Percentiles rank a stretch among this genome's conserved stretches.
These are phyloP conservation scores for Eustalomyia histrio DNA, from an alignment of 2,888 invertebrate genomes.

Conservation along the genomic window DNA sequence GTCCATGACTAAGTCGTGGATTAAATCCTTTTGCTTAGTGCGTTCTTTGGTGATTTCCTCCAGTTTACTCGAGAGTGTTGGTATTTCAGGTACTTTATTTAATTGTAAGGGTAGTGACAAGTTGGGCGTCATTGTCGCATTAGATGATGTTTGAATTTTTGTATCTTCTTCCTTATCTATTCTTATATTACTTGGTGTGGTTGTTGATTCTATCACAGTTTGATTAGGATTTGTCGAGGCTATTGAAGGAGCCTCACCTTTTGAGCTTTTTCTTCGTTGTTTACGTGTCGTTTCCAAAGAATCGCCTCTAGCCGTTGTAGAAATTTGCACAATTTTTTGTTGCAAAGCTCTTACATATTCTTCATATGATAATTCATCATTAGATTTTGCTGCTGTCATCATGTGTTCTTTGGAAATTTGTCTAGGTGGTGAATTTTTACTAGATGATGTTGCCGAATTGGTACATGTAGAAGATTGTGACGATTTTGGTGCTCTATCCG, in stretches of 20 bases:
- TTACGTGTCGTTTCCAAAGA: conserved; percentile 84
- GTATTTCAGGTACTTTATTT: conserved; percentile 79
- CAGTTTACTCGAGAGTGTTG: conserved; percentile 84
- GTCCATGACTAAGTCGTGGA: conserved; percentile 90
- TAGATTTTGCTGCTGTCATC: conserved; percentile 62
- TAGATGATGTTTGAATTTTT: conserved; percentile 14
- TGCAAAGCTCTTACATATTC: conserved; percentile 85
- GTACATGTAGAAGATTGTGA: conserved; percentile 72
- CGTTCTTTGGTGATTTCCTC: conserved; percentile 89
- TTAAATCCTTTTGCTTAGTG: conserved; percentile 90
- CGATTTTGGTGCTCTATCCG: conserved; percentile 76
- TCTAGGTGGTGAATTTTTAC: conserved; percentile 66
- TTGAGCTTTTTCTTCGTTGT: conserved; percentile 81
- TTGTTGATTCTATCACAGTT: conserved; percentile 76
- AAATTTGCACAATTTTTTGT: conserved; percentile 85
- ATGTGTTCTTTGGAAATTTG: conserved; percentile 67
- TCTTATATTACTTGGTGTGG: conserved; percentile 60
- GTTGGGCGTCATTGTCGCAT: conserved; percentile 6
- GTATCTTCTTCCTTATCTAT: conserved; percentile 26
- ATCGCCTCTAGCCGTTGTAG: conserved; percentile 82
- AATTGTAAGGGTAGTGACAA: conserved; percentile 59
- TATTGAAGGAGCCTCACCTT: conserved; percentile 75
- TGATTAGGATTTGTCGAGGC: conserved; percentile 67
- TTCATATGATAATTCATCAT: conserved; percentile 80
- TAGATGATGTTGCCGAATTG: conserved; percentile 68